Evolutionary conservation across 1,140 invertebrate species (phyloP), one percentile per base, ranked within the genome.

Genomic region (Diprion similis): DNA sequence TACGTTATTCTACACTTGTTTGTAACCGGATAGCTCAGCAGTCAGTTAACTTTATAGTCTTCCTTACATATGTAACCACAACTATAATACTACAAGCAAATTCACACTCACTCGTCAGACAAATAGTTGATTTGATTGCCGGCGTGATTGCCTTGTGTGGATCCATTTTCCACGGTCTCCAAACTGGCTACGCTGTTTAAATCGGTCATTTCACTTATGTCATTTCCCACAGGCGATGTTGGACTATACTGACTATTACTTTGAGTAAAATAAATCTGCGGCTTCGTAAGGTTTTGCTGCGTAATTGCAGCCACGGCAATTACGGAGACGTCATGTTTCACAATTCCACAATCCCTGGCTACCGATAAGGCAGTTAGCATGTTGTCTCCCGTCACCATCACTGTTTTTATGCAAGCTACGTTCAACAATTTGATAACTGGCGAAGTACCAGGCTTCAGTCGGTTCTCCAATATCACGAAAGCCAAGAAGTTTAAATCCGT

Each of bases 371-470:
- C 97, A 0, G 97, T 98, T 83, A 98, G 90, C 85, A 98, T 94
- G 87, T 98, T 98, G 83, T 99, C 97, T 66, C 96, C 96, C 78
- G 97, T 99, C 0, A 98, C 95, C 97, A 99, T 99, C 46, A 98
- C 92, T 59, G 94, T 94, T 69, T 95, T 91, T 79, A 98, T 95
- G 76, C 94, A 91, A 1, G 97, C 96, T 48, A 92, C 89, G 66
- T 93, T 92, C n/a, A 98, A 87, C 66, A 92, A 89, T 68, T 89
- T 87, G 19, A 97, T 95, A 0, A 96, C 91, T 11, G 91, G 91
- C 46, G 91, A 92, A 0, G 95, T 96, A 84, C 97, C 94, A 0
- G 93, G 92, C 86, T 98, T 98, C 66, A 98, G 88, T 75, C 95
- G 91, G 85, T 98, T 98, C 84, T 97, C 96, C 90, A 98, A 92